Conservation (phyloP, 2,113 vertebrate genomes). For the Cavia aperea region DNA sequence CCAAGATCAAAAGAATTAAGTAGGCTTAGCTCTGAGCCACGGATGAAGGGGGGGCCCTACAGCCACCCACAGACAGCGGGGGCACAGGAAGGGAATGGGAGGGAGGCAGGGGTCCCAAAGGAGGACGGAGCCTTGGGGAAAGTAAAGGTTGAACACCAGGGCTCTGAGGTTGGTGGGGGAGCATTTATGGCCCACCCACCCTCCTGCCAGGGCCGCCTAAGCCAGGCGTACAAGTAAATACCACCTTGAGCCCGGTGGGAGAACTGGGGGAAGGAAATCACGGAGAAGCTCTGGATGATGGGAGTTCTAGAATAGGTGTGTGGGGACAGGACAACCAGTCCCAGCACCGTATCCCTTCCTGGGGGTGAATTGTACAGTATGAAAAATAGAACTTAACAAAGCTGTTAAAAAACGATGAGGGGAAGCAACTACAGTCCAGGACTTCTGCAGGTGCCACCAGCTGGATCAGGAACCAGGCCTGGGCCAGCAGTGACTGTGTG, state of each 20-base stretch:
- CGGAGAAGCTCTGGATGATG: background rate
- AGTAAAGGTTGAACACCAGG: background rate
- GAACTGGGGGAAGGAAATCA: rapidly evolving
- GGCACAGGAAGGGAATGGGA: background rate
- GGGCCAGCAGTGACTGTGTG: rapidly evolving
- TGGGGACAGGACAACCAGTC: background rate
- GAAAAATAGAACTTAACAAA: background rate
- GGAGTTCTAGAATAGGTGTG: background rate
- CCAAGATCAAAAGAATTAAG: constrained; percentile 61
- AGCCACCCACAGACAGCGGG: background rate
- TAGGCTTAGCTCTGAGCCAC: constrained; percentile 28
- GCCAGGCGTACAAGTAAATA: background rate
- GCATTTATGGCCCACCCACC: too few relatives aligned
- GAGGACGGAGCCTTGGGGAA: background rate
- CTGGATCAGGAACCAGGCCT: background rate
- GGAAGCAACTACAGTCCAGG: background rate
- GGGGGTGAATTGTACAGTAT: rapidly evolving
- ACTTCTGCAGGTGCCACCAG: background rate
- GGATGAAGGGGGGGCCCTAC: background rate
- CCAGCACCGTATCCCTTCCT: rapidly evolving
- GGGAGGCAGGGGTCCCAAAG: background rate
- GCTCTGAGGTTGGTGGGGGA: rapidly evolving
- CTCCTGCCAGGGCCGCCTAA: background rate
- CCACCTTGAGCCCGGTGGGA: background rate
- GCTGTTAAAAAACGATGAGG: background rate